Conservation (phyloP, 2,113 vertebrate species). For the Ceyx cyanopectus region DNA sequence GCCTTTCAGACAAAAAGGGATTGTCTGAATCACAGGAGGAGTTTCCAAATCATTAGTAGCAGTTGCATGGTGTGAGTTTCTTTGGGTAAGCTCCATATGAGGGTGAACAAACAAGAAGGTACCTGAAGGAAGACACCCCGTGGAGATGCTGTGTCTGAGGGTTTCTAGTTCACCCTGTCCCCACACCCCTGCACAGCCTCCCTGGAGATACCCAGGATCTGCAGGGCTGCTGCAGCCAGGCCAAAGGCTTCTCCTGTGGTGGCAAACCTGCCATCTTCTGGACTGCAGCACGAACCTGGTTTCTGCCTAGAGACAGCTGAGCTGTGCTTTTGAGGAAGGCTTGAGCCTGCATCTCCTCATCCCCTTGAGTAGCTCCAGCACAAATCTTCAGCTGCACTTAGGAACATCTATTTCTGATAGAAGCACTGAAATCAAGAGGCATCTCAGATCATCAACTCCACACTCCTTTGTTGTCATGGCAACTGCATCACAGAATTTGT, state of each 20-base stretch:
- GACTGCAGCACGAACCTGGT: not conserved
- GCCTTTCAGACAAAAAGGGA: not conserved
- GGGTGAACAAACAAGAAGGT: not conserved
- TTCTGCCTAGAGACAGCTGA: not conserved
- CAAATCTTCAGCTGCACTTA: not conserved
- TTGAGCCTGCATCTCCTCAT: not conserved
- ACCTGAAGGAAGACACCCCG: not conserved
- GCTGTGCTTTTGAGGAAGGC: accelerated
- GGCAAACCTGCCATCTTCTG: not conserved
- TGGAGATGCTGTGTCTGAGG: not conserved
- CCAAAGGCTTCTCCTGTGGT: accelerated
- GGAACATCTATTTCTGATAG: conserved; percentile 36
- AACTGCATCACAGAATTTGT: conserved; percentile 47
- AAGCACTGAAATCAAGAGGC: not conserved
- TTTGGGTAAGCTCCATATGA: not conserved
- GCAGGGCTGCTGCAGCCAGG: not conserved
- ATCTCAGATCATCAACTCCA: conserved; percentile 29
- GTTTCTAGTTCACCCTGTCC: not conserved
- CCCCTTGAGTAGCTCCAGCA: not conserved
- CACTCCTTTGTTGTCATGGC: conserved; percentile 30
- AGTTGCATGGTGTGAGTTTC: not conserved
- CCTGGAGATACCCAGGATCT: not conserved
- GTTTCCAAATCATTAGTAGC: not conserved
- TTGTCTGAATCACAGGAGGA: not conserved
- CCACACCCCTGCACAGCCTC: not conserved